These are phyloP conservation scores for Amia ocellicauda DNA, from an alignment of 2,113 vertebrate genomes.

Conservation along the genomic window DNA sequence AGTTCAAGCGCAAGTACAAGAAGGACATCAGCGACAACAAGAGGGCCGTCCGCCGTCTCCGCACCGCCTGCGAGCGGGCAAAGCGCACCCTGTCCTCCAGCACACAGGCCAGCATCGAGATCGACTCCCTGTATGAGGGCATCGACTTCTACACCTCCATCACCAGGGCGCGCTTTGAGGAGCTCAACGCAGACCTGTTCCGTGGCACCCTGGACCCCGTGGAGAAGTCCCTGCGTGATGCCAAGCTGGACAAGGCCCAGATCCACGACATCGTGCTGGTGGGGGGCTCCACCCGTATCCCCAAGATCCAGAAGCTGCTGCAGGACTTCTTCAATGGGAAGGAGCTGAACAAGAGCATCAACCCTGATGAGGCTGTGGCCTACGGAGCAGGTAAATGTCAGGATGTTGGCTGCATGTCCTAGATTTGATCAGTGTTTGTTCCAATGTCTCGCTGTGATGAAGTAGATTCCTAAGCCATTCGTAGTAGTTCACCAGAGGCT, in stretches of 20 bases:
- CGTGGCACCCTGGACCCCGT: conserved; percentile 68
- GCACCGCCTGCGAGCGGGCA: conserved; percentile 67
- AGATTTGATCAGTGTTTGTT: too few species aligned
- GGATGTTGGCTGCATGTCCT: not conserved
- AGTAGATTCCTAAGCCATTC: conserved; percentile 61
- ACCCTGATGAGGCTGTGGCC: conserved; percentile 68
- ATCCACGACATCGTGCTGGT: conserved; percentile 62
- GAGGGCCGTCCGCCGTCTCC: conserved; percentile 68
- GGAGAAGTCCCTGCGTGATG: conserved; percentile 65
- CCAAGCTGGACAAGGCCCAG: conserved; percentile 65
- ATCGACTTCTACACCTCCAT: conserved; percentile 96
- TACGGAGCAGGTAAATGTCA: conserved; percentile 60
- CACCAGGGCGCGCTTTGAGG: conserved; percentile 92
- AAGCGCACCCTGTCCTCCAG: conserved; percentile 76
- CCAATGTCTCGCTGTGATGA: conserved; percentile 62
- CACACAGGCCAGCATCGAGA: conserved; percentile 72
- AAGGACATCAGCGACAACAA: conserved; percentile 75
- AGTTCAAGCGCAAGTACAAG: conserved; percentile 74
- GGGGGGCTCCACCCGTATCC: conserved; percentile 65
- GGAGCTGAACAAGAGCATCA: conserved; percentile 63
- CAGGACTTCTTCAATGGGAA: conserved; percentile 69
- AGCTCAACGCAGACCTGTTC: conserved; percentile 81
- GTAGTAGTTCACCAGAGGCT: conserved; percentile 54
- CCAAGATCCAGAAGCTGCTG: conserved; percentile 70
- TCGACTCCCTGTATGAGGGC: conserved; percentile 90